phyloP scores from a whole-genome alignment of 2,888 invertebrate species.

The Antheraea yamamai region DNA sequence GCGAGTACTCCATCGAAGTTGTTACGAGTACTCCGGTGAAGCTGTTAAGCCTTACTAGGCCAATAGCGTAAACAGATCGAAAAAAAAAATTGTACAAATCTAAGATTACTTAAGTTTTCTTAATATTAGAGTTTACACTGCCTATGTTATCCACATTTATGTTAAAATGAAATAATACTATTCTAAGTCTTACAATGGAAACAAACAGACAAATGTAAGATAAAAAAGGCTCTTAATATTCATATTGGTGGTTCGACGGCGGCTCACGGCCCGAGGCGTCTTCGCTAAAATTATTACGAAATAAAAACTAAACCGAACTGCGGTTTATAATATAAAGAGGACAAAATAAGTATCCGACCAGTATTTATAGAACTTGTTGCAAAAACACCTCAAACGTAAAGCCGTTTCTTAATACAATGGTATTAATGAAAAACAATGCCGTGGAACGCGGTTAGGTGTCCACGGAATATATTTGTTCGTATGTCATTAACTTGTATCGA shows the following conservation, averaged over 20 bases:
- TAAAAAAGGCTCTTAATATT: conserved; percentile 69
- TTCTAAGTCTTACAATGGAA: conserved; percentile 35
- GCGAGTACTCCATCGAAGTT: no score
- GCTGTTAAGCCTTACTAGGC: no score
- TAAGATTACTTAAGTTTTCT: no score
- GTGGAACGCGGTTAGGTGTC: conserved; percentile 49
- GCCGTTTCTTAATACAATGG: conserved; percentile 41
- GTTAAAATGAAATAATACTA: not conserved
- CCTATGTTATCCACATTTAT: no score
- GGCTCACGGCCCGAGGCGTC: conserved; percentile 58
- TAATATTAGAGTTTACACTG: no score
- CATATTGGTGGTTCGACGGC: conserved; percentile 59
- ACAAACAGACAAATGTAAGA: conserved; percentile 41
- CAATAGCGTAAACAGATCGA: no score
- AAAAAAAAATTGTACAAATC: no score
- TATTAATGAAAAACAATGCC: conserved; percentile 55
- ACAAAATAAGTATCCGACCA: conserved; percentile 51
- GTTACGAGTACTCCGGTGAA: no score
- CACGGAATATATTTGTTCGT: conserved; percentile 67
- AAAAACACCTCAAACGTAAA: conserved; percentile 10
- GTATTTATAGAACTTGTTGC: conserved; percentile 37
- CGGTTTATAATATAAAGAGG: conserved; percentile 72
- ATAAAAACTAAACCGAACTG: conserved; percentile 66
- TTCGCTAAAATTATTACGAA: conserved; percentile 77
- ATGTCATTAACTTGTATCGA: conserved; percentile 68